A percentile compares a stretch with the other conserved stretches of the same genome.
phyloP scores from a whole-genome alignment of 2,113 vertebrate genomes.

The Cavia aperea region DNA sequence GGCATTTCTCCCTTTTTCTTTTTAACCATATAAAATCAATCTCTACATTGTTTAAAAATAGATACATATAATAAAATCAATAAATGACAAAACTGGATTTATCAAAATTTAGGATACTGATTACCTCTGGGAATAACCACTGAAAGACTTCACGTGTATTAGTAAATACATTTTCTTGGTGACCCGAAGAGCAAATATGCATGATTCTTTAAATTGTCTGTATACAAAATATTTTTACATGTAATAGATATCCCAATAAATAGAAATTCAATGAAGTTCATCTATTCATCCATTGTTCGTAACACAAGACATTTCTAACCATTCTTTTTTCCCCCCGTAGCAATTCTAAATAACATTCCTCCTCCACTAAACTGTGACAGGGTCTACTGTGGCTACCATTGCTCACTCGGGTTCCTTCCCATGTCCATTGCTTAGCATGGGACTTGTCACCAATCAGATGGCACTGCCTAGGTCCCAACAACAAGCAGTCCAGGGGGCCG shows the following conservation, averaged over 20 bases:
- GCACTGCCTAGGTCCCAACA: not conserved
- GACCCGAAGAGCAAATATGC: not conserved
- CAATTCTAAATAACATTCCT: not conserved
- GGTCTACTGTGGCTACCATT: not conserved
- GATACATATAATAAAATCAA: not conserved
- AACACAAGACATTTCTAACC: not conserved
- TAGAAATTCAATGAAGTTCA: not conserved
- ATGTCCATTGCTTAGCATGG: not conserved
- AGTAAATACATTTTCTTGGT: not conserved
- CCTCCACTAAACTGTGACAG: not conserved
- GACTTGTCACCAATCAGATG: not conserved
- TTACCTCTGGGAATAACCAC: not conserved
- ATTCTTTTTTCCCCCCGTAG: not conserved
- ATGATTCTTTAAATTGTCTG: not conserved
- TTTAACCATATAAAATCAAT: not conserved
- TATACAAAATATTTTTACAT: not conserved
- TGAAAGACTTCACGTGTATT: not conserved
- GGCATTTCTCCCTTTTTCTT: not conserved
- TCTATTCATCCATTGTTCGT: not conserved
- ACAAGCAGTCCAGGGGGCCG: not conserved
- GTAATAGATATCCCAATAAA: not conserved
- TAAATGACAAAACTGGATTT: not conserved
- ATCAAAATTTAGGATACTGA: not conserved
- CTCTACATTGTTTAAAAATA: not conserved
- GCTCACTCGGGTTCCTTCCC: not conserved